Evolutionary conservation across 2,797 vertebrate genomes (phyloP).

Genomic region (Limnodromus scolopaceus): DNA sequence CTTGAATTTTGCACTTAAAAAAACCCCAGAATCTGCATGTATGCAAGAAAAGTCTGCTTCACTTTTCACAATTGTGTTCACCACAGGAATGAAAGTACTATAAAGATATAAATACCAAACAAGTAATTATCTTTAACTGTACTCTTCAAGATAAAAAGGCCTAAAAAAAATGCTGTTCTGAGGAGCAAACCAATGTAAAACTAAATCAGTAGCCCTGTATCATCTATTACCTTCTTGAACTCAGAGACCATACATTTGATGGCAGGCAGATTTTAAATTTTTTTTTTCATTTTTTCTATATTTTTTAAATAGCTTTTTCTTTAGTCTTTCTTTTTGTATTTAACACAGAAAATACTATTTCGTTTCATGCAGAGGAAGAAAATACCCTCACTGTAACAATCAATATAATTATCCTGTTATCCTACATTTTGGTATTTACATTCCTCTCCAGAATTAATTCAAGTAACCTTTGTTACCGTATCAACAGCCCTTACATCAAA

Average conservation of each 20-base stretch:
- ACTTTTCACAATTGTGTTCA: background rate
- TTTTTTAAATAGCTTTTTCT: background rate
- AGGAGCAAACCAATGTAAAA: background rate
- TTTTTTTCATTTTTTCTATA: background rate
- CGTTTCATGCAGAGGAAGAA: background rate
- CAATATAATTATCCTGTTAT: background rate
- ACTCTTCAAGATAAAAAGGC: background rate
- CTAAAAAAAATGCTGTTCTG: background rate
- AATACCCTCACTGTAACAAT: background rate
- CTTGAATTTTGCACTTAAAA: background rate
- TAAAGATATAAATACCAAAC: background rate
- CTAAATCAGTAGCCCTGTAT: background rate
- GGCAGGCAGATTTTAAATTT: background rate
- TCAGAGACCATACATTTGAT: background rate
- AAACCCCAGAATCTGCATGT: fast-evolving
- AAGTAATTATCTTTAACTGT: background rate
- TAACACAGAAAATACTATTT: background rate
- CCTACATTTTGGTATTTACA: background rate
- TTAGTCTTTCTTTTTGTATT: background rate
- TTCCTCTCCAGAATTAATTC: slow-evolving; percentile 18
- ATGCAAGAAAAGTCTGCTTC: background rate
- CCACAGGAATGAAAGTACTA: background rate
- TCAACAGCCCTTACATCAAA: background rate
- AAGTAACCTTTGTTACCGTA: background rate
- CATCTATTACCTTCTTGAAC: background rate